Evolutionary conservation across 2,888 invertebrate species (phyloP), one percentile per base, ranked within the genome.

Genomic region (Aphrophora alni): DNA sequence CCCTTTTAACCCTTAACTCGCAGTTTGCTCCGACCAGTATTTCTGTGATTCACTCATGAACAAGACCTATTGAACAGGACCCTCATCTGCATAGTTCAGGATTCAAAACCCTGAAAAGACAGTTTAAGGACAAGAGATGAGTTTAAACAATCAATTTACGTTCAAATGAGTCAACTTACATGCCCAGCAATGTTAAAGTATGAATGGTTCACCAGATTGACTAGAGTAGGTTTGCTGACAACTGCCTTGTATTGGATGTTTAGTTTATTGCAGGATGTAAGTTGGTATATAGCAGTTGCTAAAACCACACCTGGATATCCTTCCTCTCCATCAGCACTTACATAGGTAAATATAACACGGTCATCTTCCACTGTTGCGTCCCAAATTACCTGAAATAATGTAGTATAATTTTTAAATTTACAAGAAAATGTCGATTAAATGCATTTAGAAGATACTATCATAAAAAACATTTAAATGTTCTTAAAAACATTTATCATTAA

Each of bases 181-280:
- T 92, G 91, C 24, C 92, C 92, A 78, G 90, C 90, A 8, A 93
- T 87, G 86, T 93, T 93, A 87, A 92, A 92, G 85, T 91, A 91
- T 8, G 90, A 88, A 86, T 92, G 92, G 84, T 91, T 91, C 2
- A 92, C 91, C 70, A 93, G 86, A 86, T 91, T 92, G 79, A 93
- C 87, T 17, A 91, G 89, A 0, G 92, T 92, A 5, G 90, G 87
- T 80, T 90, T 89, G 0, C 89, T 89, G 2, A 90, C 88, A 4
- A 88, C 89, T 0, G 92, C 92, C 77, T 88, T 87, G 86, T 90
- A 92, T 70, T 89, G 87, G 38, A 92, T 88, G 12, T 88, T 85
- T 5, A 93, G 86, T 77, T 88, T 89, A 85, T 91, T 90, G 73
- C 89, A 88, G 7, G 88, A 86, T 1, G 89, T 90, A 74, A 92